A percentile compares a stretch with the other conserved stretches of the same genome.
Evolutionary conservation across 1,140 invertebrate genomes (phyloP).

Genomic region (Trachymyrmex cornetzi): DNA sequence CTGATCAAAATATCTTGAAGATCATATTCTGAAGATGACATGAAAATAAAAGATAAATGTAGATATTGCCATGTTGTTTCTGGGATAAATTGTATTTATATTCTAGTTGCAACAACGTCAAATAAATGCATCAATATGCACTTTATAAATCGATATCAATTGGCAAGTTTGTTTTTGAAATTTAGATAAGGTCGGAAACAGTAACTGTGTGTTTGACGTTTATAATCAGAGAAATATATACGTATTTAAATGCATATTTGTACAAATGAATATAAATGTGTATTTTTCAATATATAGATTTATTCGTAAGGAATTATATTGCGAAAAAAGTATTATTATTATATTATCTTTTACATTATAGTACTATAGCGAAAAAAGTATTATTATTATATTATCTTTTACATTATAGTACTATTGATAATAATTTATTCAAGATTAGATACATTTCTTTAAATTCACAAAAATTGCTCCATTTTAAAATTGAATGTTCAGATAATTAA

Average conservation of each 20-base stretch:
- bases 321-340: not conserved
- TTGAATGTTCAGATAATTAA: not conserved
- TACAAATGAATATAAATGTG: not conserved
- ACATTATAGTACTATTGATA: not conserved
- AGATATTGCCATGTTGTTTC: not conserved
- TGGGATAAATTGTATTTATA: not conserved
- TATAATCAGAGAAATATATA: not conserved
- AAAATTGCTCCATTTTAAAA: not conserved
- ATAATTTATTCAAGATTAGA: not conserved
- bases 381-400: not conserved
- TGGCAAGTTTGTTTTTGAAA: slow-evolving; percentile 15
- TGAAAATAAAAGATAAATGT: not conserved
- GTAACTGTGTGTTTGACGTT: not conserved
- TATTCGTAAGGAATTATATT: not conserved
- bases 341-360: not conserved
- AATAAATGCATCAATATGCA: not conserved
- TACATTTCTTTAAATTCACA: not conserved
- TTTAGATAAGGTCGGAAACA: not conserved
- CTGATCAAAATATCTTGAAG: not conserved
- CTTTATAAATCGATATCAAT: slow-evolving; percentile 29
- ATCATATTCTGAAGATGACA: not conserved
- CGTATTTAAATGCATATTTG: not conserved
- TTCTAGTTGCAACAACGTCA: not conserved
- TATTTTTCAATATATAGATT: not conserved
- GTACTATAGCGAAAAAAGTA: not conserved